A percentile compares a stretch with the other conserved stretches of the same genome.
Conservation (phyloP, 2,888 invertebrate genomes). For the Chloroclysta siterata region DNA sequence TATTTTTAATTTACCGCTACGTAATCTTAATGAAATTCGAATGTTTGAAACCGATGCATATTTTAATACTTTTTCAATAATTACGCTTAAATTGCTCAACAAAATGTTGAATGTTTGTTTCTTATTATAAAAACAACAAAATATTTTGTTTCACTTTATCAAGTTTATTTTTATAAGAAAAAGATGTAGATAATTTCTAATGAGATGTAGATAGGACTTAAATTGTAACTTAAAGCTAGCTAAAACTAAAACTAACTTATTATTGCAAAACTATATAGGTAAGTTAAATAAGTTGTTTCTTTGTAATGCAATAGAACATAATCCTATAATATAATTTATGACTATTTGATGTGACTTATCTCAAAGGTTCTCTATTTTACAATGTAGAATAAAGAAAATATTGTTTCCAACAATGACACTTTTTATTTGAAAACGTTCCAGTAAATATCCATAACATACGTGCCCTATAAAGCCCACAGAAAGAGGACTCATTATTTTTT, state of each 20-base stretch:
- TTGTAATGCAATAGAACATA: slow-evolving; percentile 2
- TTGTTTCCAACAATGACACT: slow-evolving; percentile 39
- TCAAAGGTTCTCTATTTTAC: slow-evolving; percentile 30
- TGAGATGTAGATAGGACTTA: too few relatives aligned
- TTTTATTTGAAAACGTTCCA: slow-evolving; percentile 41
- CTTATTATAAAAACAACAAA: too few relatives aligned
- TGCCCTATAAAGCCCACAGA: slow-evolving; percentile 47
- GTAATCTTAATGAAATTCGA: slow-evolving; percentile 12
- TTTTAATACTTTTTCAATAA: slow-evolving; percentile 7
- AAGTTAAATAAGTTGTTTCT: not conserved
- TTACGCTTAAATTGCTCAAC: too few relatives aligned
- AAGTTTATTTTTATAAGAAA: too few relatives aligned
- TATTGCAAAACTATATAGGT: too few relatives aligned
- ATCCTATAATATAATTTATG: slow-evolving; percentile 12
- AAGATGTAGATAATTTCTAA: too few relatives aligned
- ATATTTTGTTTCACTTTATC: too few relatives aligned
- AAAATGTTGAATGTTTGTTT: not conserved
- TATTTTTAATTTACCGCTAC: slow-evolving; percentile 48
- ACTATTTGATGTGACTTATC: slow-evolving; percentile 1
- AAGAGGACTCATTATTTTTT: slow-evolving; percentile 45
- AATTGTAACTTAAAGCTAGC: too few relatives aligned
- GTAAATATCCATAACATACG: slow-evolving; percentile 42
- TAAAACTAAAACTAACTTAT: too few relatives aligned
- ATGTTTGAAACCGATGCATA: slow-evolving; percentile 3
- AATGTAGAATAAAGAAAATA: slow-evolving; percentile 47